A percentile compares a stretch with the other conserved stretches of the same genome.
These are phyloP conservation scores for Varanus komodoensis DNA, from an alignment of 2,113 vertebrate genomes.

Conservation along the genomic window DNA sequence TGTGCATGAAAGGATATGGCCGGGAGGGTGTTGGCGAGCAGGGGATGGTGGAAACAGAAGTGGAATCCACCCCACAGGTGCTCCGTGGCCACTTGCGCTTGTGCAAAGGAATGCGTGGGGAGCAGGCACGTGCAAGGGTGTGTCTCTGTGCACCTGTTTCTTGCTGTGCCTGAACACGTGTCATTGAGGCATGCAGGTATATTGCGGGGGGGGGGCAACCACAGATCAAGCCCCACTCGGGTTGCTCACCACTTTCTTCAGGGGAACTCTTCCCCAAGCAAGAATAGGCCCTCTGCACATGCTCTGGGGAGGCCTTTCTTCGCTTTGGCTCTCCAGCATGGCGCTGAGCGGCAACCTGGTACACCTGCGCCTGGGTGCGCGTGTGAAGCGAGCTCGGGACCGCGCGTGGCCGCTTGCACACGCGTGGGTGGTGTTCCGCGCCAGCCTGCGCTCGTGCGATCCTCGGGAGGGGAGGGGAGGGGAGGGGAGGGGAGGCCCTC, in stretches of 20 bases:
- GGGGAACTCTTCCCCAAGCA: too few species aligned
- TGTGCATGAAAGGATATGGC: neutral
- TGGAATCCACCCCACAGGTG: neutral
- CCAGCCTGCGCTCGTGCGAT: neutral
- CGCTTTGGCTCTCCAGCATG: too few species aligned
- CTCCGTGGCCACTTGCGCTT: neutral
- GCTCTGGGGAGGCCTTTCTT: neutral
- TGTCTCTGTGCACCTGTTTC: neutral
- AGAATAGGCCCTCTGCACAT: conserved; percentile 3
- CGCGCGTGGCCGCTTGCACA: neutral
- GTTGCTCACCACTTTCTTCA: too few species aligned
- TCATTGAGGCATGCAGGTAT: neutral
- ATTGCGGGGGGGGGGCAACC: too few species aligned
- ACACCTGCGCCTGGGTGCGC: too few species aligned
- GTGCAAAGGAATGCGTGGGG: neutral
- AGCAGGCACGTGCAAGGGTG: neutral
- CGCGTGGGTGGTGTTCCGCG: neutral
- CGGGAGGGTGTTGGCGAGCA: too few species aligned
- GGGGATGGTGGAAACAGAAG: neutral
- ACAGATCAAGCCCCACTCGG: too few species aligned
- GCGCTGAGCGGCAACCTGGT: neutral
- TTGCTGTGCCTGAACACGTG: neutral
- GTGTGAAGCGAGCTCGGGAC: too few species aligned
- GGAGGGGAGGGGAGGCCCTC: neutral
- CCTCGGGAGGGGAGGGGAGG: neutral